Conservation (phyloP, 2,797 vertebrate species). For the Rhinella marina region DNA sequence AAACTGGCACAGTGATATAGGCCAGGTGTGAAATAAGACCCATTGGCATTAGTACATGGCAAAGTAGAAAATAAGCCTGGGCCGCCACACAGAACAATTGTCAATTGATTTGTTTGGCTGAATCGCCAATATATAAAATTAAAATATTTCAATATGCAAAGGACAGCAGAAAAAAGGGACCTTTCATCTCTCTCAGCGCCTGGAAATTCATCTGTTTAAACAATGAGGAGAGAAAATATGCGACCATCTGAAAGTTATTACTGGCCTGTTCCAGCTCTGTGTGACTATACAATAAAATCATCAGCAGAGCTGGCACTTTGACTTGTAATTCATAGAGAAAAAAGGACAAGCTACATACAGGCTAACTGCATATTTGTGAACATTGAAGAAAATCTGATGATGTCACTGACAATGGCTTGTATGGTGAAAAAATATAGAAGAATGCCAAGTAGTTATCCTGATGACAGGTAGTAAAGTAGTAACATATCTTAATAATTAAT, state of each 20-base stretch:
- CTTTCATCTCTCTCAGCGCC: constrained; percentile 27
- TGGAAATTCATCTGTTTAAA: constrained; percentile 43
- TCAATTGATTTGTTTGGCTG: constrained; percentile 36
- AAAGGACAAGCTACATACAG: constrained; percentile 16
- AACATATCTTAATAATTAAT: background rate
- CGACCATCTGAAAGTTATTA: constrained; percentile 54
- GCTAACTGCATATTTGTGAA: background rate
- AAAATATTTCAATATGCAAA: constrained; percentile 31
- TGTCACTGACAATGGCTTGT: background rate
- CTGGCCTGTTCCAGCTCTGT: background rate
- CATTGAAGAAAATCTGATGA: background rate
- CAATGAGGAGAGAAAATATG: constrained; percentile 24
- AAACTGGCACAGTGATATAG: constrained; percentile 1
- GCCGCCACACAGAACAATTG: constrained; percentile 6
- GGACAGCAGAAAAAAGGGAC: constrained; percentile 26
- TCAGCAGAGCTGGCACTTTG: constrained; percentile 42
- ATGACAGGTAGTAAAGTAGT: background rate
- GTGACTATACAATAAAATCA: constrained; percentile 38
- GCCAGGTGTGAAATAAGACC: constrained; percentile 20
- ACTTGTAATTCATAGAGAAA: constrained; percentile 30
- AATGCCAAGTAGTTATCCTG: background rate
- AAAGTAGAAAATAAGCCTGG: background rate
- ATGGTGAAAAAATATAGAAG: background rate
- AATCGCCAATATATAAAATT: constrained; percentile 20
- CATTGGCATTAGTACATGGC: constrained; percentile 8